These are phyloP conservation scores for Triops longicaudatus DNA, from an alignment of 1,140 invertebrate species.

Conservation along the genomic window DNA sequence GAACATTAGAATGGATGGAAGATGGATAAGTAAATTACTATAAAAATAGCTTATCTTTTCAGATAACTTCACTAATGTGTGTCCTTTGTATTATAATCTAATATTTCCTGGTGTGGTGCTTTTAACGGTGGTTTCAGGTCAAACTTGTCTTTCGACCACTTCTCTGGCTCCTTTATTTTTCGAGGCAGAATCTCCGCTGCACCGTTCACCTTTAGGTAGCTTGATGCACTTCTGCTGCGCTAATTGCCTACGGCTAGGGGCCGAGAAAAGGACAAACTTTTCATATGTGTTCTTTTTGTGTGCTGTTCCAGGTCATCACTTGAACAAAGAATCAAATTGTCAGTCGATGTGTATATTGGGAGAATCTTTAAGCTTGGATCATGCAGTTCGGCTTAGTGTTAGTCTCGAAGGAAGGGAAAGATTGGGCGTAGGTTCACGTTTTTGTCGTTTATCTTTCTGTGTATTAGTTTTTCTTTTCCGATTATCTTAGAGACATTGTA, in stretches of 20 bases:
- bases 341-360: not conserved
- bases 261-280: not conserved
- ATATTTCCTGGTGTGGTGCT: not conserved
- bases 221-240: too few relatives aligned
- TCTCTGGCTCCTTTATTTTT: constrained; percentile 1
- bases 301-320: not conserved
- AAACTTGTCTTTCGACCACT: constrained; percentile 8
- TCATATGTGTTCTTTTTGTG: not conserved
- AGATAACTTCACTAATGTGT: not conserved
- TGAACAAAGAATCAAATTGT: constrained; percentile 12
- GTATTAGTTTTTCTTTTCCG: not conserved
- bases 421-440: constrained; percentile 18
- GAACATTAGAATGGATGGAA: not conserved
- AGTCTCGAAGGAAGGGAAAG: constrained; percentile 26
- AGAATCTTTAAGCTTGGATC: constrained; percentile 1
- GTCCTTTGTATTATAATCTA: not conserved
- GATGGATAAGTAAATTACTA: constrained; percentile 11
- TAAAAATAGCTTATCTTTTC: not conserved
- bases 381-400: constrained; percentile 27
- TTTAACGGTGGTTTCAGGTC: not conserved
- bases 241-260: too few relatives aligned
- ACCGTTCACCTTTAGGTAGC: not conserved
- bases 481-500: too few relatives aligned
- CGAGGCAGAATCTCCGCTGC: not conserved
- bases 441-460: not conserved